A percentile compares a stretch with the other conserved stretches of the same genome.
Conservation (phyloP, 1,140 invertebrate genomes). For the Tetramorium alpestre region DNA sequence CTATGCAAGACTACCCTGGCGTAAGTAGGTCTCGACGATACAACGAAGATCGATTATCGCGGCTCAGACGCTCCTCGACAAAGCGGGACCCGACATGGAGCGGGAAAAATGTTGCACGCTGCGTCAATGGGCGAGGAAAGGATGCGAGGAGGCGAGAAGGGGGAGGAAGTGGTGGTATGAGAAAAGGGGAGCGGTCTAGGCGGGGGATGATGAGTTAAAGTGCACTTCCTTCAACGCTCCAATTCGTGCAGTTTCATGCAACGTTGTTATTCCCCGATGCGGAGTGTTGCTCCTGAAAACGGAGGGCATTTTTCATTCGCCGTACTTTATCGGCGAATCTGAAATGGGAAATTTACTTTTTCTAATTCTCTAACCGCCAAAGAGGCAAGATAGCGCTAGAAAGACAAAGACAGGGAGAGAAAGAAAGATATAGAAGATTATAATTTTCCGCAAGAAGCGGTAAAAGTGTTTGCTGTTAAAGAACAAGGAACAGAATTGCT, state of each 20-base stretch:
- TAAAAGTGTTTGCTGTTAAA: neutral
- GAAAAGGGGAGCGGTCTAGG: neutral
- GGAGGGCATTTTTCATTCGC: conserved; percentile 30
- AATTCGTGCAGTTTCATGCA: conserved; percentile 44
- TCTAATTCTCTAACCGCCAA: conserved; percentile 15
- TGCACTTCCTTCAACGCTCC: conserved; percentile 53
- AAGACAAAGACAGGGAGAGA: neutral
- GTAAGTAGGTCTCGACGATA: conserved; percentile 76
- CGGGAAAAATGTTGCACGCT: conserved; percentile 49
- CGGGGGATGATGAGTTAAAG: conserved; percentile 52
- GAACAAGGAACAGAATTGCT: neutral
- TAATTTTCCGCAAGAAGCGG: neutral
- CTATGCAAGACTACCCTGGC: conserved; percentile 79
- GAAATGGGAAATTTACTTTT: conserved; percentile 41
- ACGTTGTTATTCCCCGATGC: conserved; percentile 42
- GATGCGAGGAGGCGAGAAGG: neutral
- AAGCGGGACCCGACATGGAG: conserved; percentile 43
- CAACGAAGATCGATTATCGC: conserved; percentile 60
- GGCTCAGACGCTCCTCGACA: conserved; percentile 53
- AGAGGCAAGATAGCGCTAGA: neutral
- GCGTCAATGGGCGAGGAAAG: conserved; percentile 34
- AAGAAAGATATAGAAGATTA: neutral
- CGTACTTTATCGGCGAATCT: conserved; percentile 24
- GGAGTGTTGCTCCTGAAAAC: conserved; percentile 49
- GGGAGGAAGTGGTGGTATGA: neutral